A percentile compares a stretch with the other conserved stretches of the same genome.
Conservation (phyloP, 2,113 vertebrate species). For the Notarius quadriscutis region DNA sequence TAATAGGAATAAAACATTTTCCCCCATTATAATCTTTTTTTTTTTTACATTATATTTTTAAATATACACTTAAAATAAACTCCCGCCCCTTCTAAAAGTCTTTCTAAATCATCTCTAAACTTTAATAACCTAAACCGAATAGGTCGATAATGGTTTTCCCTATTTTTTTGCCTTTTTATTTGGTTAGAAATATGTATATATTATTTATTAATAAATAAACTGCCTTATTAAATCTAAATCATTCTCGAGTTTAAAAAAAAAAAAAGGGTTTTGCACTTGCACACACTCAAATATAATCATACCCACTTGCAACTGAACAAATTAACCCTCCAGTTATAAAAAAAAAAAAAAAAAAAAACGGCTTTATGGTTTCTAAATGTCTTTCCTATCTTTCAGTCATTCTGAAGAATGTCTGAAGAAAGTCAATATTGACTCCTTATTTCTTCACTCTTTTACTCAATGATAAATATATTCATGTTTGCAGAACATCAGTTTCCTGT, state of each 20-base stretch:
- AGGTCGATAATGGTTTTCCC: too few relatives aligned
- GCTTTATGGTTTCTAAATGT: not conserved
- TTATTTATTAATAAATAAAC: not conserved
- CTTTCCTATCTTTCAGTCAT: not conserved
- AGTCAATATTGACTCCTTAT: not conserved
- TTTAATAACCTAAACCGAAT: too few relatives aligned
- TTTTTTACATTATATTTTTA: not conserved
- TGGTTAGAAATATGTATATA: not conserved
- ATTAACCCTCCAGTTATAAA: not conserved
- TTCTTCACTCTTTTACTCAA: slow-evolving; percentile 14
- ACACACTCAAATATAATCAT: slow-evolving; percentile 1
- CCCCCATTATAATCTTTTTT: not conserved
- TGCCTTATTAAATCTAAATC: not conserved
- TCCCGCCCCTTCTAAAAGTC: too few relatives aligned
- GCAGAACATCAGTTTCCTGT: slow-evolving; percentile 31
- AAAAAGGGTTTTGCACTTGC: not conserved
- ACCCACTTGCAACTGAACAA: not conserved
- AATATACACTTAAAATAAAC: not conserved
- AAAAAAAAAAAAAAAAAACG: not conserved
- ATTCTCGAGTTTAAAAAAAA: not conserved
- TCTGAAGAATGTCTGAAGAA: not conserved
- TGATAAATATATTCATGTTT: slow-evolving; percentile 23
- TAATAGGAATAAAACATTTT: too few relatives aligned
- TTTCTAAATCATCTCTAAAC: too few relatives aligned
- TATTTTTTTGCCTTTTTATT: not conserved